Evolutionary conservation across 2,888 invertebrate species (phyloP).

Genomic region (Caenorhabditis angaria): DNA sequence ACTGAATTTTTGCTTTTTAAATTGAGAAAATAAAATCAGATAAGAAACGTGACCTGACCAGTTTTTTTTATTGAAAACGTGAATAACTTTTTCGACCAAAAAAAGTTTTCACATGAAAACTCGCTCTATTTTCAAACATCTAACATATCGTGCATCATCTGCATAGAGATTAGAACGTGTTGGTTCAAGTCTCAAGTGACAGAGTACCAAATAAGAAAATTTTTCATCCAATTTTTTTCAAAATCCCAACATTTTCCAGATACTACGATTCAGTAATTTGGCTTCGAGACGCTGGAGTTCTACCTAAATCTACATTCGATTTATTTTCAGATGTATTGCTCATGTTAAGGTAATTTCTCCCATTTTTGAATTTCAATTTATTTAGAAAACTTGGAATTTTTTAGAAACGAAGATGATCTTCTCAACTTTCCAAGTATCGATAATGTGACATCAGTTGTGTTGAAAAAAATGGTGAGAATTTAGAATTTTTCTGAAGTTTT

Average conservation of each 20-base stretch:
- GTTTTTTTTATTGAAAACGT: too few species aligned
- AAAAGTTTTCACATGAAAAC: too few species aligned
- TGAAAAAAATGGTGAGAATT: slow-evolving; percentile 36
- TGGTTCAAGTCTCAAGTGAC: too few species aligned
- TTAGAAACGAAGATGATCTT: slow-evolving; percentile 40
- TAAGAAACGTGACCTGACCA: too few species aligned
- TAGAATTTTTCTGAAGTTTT: background rate
- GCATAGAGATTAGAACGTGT: too few species aligned
- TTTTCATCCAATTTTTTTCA: too few species aligned
- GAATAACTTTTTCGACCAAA: too few species aligned
- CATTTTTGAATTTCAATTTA: background rate
- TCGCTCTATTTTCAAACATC: too few species aligned
- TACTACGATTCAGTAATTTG: slow-evolving; percentile 34
- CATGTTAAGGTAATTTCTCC: slow-evolving; percentile 36
- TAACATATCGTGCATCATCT: too few species aligned
- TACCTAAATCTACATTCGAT: slow-evolving; percentile 20
- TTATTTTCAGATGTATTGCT: slow-evolving; percentile 44
- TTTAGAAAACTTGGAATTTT: slow-evolving; percentile 10
- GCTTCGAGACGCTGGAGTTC: slow-evolving; percentile 28
- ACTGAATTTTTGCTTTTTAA: too few species aligned
- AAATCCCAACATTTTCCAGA: slow-evolving; percentile 10
- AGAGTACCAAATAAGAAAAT: too few species aligned
- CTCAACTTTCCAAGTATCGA: slow-evolving; percentile 36
- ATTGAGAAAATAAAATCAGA: too few species aligned
- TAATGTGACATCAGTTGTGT: slow-evolving; percentile 29